Base-by-base conservation (phyloP, 2,113 vertebrate species). In the Mobula hypostoma region DNA sequence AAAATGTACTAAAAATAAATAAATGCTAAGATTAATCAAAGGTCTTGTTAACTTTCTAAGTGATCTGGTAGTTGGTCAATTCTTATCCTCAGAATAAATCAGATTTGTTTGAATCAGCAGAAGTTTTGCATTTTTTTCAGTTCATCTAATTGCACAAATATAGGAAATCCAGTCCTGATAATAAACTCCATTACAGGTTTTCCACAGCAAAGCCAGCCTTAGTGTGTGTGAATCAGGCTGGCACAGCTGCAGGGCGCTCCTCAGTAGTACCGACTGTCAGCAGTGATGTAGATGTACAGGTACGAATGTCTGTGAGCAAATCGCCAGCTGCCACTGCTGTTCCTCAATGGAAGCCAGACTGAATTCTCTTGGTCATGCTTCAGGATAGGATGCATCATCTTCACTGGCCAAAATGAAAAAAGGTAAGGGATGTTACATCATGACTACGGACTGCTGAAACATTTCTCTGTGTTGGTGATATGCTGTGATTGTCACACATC, bases 251-350 rank as follows among this genome's bases (percentile, higher is more conserved):
- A 90, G 85, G 63, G 85, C 32, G 85, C 85, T 90, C 85, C 85
- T 90, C 85, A 90, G 61, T 90, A 66, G n/a, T 90, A 66, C 85
- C 32, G 61, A n/a, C 61, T 66, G 85, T 66, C 85, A 79, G 77
- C 77, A 90, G 85, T 90, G 85, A 90, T 90, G 85, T 90, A 66
- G 85, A 90, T 63, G 29, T 88, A 88, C 85, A 88, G 85, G 85
- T 88, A 88, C 85, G 29, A 66, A 88, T 66, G 58, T 88, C 29
- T 90, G 61, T 90, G 61, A 90, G 85, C 85, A 68, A 66, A 90
- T 63, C 83, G 58, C 29, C 58, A 66, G 85, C 85, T 90, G 61
- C 61, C 61, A 32, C 85, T 66, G 85, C 85, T 90, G 85, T n/a
- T 90, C 61, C 85, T 90, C 85, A 66, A 66, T 7, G 85, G 85